Evolutionary conservation across 2,888 invertebrate genomes (phyloP), one percentile per base, ranked within the genome.

Genomic region (Lapara coniferarum): DNA sequence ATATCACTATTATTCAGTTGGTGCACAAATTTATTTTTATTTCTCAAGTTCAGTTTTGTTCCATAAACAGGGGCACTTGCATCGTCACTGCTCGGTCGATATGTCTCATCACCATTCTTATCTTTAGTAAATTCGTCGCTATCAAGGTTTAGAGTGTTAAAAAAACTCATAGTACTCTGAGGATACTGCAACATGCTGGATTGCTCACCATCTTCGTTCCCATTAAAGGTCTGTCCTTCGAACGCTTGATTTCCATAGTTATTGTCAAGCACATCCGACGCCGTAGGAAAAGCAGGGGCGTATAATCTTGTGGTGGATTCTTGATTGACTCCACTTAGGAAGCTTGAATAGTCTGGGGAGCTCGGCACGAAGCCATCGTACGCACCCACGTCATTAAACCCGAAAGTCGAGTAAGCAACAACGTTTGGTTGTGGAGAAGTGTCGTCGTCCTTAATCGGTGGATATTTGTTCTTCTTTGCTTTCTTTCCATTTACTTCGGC

Each of bases 341-440:
- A 88, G 68, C 81, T 89, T 1, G 89, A 81, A 73, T 89, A 91
- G 72, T 93, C 93, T 49, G 92, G 90, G 0, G 92, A 92, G 70
- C 87, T 92, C 3, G 92, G 93, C 10, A 92, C 83, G 70, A 92
- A 92, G 3, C 91, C 92, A 73, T 91, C 89, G 75, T 90, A 89
- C 44, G 86, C 80, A 71, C 89, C 89, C 55, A 92, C 92, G 78
- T 93, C 92, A 66, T 92, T 92, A 74, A 92, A 91, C 67, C 93
- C 93, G 68, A 92, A 93, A 57, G 90, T 91, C 2, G 93, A 92
- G 76, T 93, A 93, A 2, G 93, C 89, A 12, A 93, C 88, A 10
- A 93, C 91, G 75, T 85, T 92, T 12, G 93, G 92, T 71, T 91
- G 89, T 6, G 89, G 87, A 14, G 86, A 88, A 6, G 85, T 83